Evolutionary conservation across 2,888 invertebrate genomes (phyloP).

Genomic region (Carpatolechia fugitivella): DNA sequence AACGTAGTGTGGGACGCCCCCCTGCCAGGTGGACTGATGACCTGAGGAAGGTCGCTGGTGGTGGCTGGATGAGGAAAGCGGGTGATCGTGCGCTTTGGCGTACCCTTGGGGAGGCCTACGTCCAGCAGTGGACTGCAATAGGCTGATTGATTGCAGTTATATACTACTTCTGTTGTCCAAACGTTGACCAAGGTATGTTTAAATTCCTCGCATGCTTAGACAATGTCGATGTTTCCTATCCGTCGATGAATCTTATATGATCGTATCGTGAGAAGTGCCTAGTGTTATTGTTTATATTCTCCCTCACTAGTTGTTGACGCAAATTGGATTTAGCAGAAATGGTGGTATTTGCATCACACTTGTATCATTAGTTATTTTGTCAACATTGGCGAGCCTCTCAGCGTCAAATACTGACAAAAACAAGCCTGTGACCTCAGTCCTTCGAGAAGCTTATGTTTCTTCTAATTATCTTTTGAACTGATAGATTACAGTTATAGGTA

Average conservation of each 20-base stretch:
- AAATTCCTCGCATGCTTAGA: not conserved
- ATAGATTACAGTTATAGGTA: too few species aligned
- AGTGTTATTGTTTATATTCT: slow-evolving; percentile 38
- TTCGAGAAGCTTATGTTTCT: not conserved
- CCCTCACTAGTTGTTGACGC: slow-evolving; percentile 33
- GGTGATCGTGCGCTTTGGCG: too few species aligned
- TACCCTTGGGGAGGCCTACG: too few species aligned
- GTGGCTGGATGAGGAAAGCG: too few species aligned
- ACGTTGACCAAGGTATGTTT: too few species aligned
- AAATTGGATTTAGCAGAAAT: slow-evolving; percentile 37
- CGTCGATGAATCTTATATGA: not conserved
- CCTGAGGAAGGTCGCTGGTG: too few species aligned
- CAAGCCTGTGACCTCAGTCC: not conserved
- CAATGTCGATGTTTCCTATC: not conserved
- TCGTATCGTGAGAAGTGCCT: not conserved
- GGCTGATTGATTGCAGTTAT: too few species aligned
- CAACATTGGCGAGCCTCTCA: slow-evolving; percentile 27
- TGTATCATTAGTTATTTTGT: slow-evolving; percentile 35
- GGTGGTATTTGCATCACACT: slow-evolving; percentile 35
- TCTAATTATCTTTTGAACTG: too few species aligned
- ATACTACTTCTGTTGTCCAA: too few species aligned
- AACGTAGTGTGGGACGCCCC: too few species aligned
- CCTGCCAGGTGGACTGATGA: too few species aligned
- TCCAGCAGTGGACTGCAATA: too few species aligned
- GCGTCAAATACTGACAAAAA: slow-evolving; percentile 4